phyloP scores from a whole-genome alignment of 2,888 invertebrate genomes.

The Argyresthia goedartella region DNA sequence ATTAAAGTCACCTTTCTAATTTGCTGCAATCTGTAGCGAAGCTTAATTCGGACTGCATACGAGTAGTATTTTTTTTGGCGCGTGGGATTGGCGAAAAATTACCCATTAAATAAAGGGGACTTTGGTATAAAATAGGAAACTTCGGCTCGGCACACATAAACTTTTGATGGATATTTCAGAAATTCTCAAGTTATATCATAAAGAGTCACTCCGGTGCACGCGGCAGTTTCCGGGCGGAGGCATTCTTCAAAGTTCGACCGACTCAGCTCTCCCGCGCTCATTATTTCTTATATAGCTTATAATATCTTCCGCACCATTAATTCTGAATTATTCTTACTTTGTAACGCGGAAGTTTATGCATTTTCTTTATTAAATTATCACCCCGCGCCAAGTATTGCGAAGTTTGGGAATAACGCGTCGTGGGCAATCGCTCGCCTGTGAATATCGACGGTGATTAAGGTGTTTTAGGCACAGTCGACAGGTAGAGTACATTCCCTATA shows the following conservation, averaged over 20 bases:
- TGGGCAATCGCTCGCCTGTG: no score
- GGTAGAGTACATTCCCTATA: no score
- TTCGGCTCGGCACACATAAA: no score
- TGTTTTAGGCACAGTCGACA: no score
- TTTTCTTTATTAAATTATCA: slow-evolving; percentile 3
- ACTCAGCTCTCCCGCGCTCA: slow-evolving; percentile 18
- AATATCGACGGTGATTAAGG: no score
- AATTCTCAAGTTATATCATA: not conserved
- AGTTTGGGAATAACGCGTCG: not conserved
- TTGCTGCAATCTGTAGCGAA: no score
- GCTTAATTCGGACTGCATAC: no score
- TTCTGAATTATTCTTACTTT: slow-evolving; percentile 34
- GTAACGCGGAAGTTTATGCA: not conserved
- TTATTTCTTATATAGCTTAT: slow-evolving; percentile 46
- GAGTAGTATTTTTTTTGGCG: no score
- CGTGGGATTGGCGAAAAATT: no score
- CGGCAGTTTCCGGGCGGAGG: not conserved
- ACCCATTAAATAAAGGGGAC: no score
- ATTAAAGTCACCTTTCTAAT: no score
- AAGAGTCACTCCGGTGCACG: not conserved
- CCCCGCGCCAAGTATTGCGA: not conserved
- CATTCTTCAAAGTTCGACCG: not conserved
- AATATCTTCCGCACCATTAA: slow-evolving; percentile 50
- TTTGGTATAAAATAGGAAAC: no score
- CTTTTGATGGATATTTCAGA: not conserved